Percentiles rank a stretch among this genome's conserved stretches.
These are phyloP conservation scores for Rhadinocentrus ornatus DNA, from an alignment of 2,797 vertebrate genomes.

Conservation along the genomic window DNA sequence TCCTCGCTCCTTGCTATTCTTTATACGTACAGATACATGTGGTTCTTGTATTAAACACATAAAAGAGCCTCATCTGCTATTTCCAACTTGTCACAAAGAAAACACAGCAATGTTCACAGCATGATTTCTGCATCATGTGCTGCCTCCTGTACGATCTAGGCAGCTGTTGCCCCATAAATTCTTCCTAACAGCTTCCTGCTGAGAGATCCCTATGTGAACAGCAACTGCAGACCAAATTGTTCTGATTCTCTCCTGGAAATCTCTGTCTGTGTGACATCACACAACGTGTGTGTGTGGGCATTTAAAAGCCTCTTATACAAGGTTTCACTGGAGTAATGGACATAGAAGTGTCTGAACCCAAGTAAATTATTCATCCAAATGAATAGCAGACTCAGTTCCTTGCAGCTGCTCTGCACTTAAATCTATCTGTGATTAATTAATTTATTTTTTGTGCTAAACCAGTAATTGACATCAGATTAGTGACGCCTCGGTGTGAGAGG, in stretches of 20 bases:
- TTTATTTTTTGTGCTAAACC: conserved; percentile 13
- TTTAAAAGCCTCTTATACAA: conserved; percentile 22
- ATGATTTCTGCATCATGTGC: neutral
- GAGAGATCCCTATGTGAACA: neutral
- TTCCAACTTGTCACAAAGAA: neutral
- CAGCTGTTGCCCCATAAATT: neutral
- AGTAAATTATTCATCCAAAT: conserved; percentile 39
- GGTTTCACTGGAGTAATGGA: conserved; percentile 19
- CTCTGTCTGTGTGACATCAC: neutral
- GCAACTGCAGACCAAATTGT: neutral
- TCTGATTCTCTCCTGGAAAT: neutral
- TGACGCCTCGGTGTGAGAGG: conserved; percentile 21
- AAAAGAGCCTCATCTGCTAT: neutral
- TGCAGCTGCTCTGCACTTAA: conserved; percentile 36
- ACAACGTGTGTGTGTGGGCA: neutral
- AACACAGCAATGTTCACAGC: neutral
- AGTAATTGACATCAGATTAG: conserved; percentile 29
- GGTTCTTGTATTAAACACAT: neutral
- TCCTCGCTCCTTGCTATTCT: neutral
- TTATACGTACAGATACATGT: neutral
- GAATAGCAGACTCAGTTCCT: conserved; percentile 23
- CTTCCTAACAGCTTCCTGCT: neutral
- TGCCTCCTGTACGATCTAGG: neutral
- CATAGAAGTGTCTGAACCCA: conserved; percentile 10
- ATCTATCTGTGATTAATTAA: too few relatives aligned